Base-by-base conservation (phyloP, 1,140 invertebrate genomes). In the Adoxophyes honmai region DNA sequence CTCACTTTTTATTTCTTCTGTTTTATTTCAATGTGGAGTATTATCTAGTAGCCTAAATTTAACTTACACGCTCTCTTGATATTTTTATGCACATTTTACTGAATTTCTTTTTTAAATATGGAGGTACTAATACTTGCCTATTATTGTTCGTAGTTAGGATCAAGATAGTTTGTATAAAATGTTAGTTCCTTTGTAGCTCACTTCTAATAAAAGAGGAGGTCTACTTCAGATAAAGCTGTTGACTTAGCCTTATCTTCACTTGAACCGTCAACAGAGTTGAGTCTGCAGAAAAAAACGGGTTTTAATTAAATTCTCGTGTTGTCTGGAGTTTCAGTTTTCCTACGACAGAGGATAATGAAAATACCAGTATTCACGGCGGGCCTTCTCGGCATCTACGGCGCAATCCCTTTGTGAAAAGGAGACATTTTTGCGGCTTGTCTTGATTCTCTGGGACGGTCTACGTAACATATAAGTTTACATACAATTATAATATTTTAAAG, bases 341-440 rank as follows among this genome's bases (percentile, higher is more conserved):
- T 76, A 72, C 77, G 70, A 77, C 74, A 70, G 70, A 66, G 70
- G 70, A 66, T 77, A 83, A 83, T 82, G 72, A 79, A 83, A 81
- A 81, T 72, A 51, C 66, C 67, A 54, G 69, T 62, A 74, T 75
- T 71, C 67, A 60, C 68, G 55, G 54, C 64, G 62, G 68, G 39
- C 58, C 58, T 66, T 57, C 54, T 21, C 34, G 62, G 68, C 64
- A 76, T 76, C 66, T 74, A 36, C 60, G 34, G 34, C 64, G 55
- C 57, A 59, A 70, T 74, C 70, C 62, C 58, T 60, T 66, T 66
- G 66, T 67, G 55, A 74, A 59, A 72, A 63, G 54, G 60, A 66
- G 66, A 74, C 62, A 74, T 75, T 70, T 77, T 70, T 65, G 62
- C 53, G 64, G 62, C 48, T 37, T 67, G 59, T 68, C 56, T 66